Conservation (phyloP, 1,140 invertebrate genomes). For the Gerris buenoi region DNA sequence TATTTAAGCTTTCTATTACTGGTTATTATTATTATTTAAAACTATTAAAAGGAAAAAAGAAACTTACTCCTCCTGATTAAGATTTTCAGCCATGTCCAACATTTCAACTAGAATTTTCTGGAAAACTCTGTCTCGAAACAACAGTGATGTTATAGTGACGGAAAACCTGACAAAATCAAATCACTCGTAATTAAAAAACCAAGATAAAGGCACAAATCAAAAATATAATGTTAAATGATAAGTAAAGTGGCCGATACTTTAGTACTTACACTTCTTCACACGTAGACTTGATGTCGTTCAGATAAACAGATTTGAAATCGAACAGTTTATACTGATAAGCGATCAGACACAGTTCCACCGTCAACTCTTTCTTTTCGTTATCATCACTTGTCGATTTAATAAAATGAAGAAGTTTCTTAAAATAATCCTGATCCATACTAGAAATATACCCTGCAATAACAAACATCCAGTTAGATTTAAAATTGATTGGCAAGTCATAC, state of each 20-base stretch:
- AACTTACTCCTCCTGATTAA: neutral
- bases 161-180: neutral
- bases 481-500: neutral
- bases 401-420: neutral
- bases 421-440: neutral
- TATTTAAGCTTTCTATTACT: no score
- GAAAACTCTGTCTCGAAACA: neutral
- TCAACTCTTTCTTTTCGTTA: neutral
- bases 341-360: neutral
- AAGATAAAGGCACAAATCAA: neutral
- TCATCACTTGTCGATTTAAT: neutral
- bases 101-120: neutral
- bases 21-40: no score
- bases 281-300: neutral
- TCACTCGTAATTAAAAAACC: neutral
- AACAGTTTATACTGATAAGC: neutral
- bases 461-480: neutral
- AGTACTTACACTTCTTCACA: neutral
- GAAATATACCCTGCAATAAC: neutral
- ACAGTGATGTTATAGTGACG: neutral
- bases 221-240: neutral
- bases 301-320: neutral
- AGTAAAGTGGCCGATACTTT: no score
- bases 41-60: no score
- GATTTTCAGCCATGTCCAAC: neutral